Percentiles rank a stretch among this genome's conserved stretches.
These are phyloP conservation scores for Stegostoma tigrinum DNA, from an alignment of 2,113 vertebrate genomes.

Conservation along the genomic window DNA sequence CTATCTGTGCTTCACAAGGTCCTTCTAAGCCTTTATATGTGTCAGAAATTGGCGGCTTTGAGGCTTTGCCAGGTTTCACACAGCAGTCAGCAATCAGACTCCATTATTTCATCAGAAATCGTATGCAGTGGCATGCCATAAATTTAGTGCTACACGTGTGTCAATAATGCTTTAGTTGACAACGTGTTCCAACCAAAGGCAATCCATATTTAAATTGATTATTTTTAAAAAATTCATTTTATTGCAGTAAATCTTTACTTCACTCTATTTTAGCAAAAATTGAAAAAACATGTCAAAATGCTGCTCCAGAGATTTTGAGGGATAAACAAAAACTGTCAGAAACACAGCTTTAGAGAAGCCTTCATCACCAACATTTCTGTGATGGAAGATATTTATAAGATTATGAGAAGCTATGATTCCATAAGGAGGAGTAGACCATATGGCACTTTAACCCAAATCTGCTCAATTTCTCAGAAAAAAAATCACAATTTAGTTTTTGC, in stretches of 20 bases:
- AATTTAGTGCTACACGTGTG: background rate
- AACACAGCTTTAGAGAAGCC: conserved; percentile 8
- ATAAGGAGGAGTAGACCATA: background rate
- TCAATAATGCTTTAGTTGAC: background rate
- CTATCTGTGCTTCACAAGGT: no score
- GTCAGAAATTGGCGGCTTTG: background rate
- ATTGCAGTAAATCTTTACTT: background rate
- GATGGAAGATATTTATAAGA: background rate
- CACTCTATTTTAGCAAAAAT: background rate
- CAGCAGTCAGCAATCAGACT: background rate
- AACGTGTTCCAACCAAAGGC: background rate
- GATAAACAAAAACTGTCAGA: background rate
- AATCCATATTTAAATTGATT: background rate
- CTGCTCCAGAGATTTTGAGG: background rate
- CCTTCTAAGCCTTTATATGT: no score
- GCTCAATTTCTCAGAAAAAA: background rate
- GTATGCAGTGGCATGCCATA: background rate
- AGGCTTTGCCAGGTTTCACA: background rate
- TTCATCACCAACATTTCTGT: background rate
- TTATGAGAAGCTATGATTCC: background rate
- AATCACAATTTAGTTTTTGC: background rate
- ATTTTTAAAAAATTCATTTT: background rate
- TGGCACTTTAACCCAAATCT: background rate
- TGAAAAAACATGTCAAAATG: background rate
- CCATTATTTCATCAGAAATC: background rate